Percentiles rank a stretch among this genome's conserved stretches.
These are phyloP conservation scores for Nomada lathburiana DNA, from an alignment of 2,888 invertebrate genomes.

Conservation along the genomic window DNA sequence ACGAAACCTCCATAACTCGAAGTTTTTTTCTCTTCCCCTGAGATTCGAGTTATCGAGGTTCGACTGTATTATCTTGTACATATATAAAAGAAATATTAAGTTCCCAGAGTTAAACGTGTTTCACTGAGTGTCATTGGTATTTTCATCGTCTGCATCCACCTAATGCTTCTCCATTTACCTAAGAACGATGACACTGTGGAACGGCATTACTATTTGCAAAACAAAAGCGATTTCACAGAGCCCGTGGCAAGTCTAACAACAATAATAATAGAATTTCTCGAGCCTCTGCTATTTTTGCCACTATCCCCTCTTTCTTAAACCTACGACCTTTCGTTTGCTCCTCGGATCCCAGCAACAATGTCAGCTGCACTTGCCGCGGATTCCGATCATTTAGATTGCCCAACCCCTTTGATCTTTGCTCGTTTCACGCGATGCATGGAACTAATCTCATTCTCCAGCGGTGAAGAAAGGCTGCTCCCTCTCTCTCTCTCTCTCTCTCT, in stretches of 20 bases:
- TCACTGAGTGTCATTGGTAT: neutral
- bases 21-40: too few species aligned
- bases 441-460: conserved; percentile 39
- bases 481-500: too few species aligned
- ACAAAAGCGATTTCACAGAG: neutral
- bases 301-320: conserved; percentile 30
- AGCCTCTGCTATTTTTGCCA: neutral
- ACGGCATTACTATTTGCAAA: conserved; percentile 10
- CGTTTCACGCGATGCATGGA: conserved; percentile 38
- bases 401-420: conserved; percentile 46
- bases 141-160: neutral
- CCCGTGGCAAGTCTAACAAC: neutral
- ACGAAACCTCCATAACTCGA: too few species aligned
- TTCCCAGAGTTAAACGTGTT: neutral
- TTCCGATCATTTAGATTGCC: conserved; percentile 47
- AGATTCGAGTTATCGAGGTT: too few species aligned
- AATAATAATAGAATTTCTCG: conserved; percentile 38
- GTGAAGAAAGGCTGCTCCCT: conserved; percentile 43
- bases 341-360: conserved; percentile 35
- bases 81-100: too few species aligned
- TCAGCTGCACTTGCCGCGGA: conserved; percentile 47
- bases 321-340: conserved; percentile 45
- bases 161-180: neutral
- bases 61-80: too few species aligned
- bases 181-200: neutral